Evolutionary conservation across 2,113 vertebrate genomes (phyloP).

Genomic region (Clinocottus analis): DNA sequence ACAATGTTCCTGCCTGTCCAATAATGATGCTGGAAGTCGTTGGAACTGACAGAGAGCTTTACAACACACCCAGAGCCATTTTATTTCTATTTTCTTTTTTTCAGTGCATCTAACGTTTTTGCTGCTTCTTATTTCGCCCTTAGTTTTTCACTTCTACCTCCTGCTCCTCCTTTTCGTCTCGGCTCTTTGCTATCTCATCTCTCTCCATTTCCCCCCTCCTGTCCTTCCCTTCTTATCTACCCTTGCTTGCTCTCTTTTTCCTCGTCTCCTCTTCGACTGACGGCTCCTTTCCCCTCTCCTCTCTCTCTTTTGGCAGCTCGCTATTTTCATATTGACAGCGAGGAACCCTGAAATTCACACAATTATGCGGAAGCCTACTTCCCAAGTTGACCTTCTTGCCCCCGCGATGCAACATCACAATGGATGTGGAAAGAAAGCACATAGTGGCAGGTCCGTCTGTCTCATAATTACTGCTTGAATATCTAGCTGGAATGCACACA

Average conservation of each 20-base stretch:
- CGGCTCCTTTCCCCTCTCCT: neutral
- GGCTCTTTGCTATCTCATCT: conserved; percentile 36
- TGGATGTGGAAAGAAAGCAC: neutral
- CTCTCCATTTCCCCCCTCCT: conserved; percentile 35
- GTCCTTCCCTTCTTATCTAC: conserved; percentile 54
- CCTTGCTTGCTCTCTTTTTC: conserved; percentile 32
- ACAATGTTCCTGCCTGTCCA: conserved; percentile 43
- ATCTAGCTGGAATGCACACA: conserved; percentile 8
- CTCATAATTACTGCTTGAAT: conserved; percentile 45
- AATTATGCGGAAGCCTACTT: conserved; percentile 40
- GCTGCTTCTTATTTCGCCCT: conserved; percentile 28
- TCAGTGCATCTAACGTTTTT: conserved; percentile 32
- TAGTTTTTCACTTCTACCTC: conserved; percentile 26
- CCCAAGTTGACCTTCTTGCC: conserved; percentile 19
- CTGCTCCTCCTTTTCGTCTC: conserved; percentile 4
- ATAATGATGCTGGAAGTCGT: conserved; percentile 35
- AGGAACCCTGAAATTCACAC: conserved; percentile 24
- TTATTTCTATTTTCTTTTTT: conserved; percentile 29
- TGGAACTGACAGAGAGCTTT: conserved; percentile 32
- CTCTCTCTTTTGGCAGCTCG: neutral
- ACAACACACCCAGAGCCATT: conserved; percentile 23
- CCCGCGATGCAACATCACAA: conserved; percentile 28
- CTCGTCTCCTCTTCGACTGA: conserved; percentile 23
- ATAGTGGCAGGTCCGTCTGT: neutral
- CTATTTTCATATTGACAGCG: conserved; percentile 23